Conservation (phyloP, 2,113 vertebrate species). For the Aramus guarauna region DNA sequence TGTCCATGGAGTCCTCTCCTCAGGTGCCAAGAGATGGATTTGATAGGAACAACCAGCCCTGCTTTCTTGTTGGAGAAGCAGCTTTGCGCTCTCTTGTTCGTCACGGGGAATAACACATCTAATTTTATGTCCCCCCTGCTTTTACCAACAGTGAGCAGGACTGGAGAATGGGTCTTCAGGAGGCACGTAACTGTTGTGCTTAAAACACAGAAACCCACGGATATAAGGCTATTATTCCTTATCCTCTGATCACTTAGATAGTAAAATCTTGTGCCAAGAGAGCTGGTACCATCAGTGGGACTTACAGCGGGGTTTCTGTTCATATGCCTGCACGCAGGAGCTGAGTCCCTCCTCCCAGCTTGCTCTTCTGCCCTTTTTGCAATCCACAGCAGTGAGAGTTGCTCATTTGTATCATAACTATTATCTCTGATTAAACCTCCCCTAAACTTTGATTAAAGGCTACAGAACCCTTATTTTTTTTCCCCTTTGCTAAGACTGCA, state of each 20-base stretch:
- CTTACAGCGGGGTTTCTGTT: neutral
- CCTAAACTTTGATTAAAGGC: neutral
- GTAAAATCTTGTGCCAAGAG: neutral
- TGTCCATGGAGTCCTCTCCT: neutral
- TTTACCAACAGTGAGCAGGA: neutral
- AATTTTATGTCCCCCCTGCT: neutral
- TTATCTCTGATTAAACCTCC: neutral
- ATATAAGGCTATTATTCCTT: neutral
- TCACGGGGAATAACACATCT: neutral
- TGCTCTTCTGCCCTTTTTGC: neutral
- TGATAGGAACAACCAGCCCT: neutral
- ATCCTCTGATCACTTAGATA: neutral
- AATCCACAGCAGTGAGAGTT: neutral
- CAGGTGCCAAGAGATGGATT: neutral
- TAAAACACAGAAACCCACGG: neutral
- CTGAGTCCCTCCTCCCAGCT: neutral
- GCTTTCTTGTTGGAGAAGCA: neutral
- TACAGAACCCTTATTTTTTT: neutral
- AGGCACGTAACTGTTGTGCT: neutral
- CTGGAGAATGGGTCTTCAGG: neutral
- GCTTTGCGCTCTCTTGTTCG: neutral
- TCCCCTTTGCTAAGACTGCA: neutral
- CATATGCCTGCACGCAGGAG: neutral
- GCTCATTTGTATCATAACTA: neutral
- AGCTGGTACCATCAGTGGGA: neutral